Conservation (phyloP, 1,140 invertebrate genomes). For the Whitmania pigra region DNA sequence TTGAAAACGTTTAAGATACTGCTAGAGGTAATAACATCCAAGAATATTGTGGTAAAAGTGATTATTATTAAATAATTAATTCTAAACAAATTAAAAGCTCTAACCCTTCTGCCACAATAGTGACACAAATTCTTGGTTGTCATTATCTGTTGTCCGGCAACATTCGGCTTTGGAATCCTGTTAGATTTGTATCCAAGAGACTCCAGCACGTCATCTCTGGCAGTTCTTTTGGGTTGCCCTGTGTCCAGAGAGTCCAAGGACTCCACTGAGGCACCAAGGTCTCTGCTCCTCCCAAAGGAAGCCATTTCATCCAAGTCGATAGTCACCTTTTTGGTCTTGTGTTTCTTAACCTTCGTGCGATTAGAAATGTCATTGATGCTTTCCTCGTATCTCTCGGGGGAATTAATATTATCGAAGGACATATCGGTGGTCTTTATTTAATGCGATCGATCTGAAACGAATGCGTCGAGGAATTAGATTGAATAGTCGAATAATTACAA, state of each 20-base stretch:
- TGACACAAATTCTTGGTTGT: not conserved
- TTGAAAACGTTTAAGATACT: too few species aligned
- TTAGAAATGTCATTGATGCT: conserved; percentile 1
- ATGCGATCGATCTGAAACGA: not conserved
- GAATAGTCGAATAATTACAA: too few species aligned
- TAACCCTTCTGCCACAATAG: conserved; percentile 10
- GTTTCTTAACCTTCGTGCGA: not conserved
- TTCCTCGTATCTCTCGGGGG: conserved; percentile 9
- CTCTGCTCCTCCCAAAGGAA: not conserved
- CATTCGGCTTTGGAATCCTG: conserved; percentile 1
- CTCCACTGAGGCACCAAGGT: not conserved
- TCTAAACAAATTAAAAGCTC: too few species aligned
- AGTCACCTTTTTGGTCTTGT: conserved; percentile 2
- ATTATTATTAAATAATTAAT: too few species aligned
- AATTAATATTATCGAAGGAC: not conserved
- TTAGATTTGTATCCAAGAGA: conserved; percentile 10
- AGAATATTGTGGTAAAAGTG: too few species aligned
- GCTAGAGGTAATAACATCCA: too few species aligned
- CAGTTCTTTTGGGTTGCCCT: not conserved
- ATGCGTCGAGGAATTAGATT: too few species aligned
- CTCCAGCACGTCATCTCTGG: conserved; percentile 12
- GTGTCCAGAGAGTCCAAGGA: conserved; percentile 9
- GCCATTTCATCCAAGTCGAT: not conserved
- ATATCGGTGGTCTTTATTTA: not conserved
- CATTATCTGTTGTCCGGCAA: too few species aligned